These are phyloP conservation scores for Drosophila pegasa DNA, from an alignment of 2,888 invertebrate species.

Conservation along the genomic window DNA sequence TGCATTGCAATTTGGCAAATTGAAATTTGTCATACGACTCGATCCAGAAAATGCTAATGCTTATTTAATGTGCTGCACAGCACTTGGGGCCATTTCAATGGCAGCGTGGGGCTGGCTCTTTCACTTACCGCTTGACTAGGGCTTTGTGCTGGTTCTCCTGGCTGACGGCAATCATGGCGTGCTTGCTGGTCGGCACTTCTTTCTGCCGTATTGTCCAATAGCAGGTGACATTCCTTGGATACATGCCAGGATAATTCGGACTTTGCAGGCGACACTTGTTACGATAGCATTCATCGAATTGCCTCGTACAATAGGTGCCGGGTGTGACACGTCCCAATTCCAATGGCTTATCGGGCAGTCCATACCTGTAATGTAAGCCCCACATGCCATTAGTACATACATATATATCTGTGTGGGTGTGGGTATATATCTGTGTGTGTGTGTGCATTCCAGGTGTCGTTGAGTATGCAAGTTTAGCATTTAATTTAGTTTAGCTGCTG, in stretches of 20 bases:
- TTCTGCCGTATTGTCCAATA: slow-evolving; percentile 94
- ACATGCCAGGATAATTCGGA: slow-evolving; percentile 95
- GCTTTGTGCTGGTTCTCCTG: slow-evolving; percentile 89
- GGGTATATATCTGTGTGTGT: slow-evolving; percentile 11
- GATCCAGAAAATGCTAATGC: slow-evolving; percentile 67
- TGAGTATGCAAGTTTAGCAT: slow-evolving; percentile 44
- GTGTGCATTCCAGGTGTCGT: slow-evolving; percentile 14
- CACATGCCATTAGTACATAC: slow-evolving; percentile 27
- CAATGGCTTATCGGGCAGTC: slow-evolving; percentile 90
- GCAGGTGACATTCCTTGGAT: slow-evolving; percentile 93
- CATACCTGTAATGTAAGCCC: slow-evolving; percentile 86
- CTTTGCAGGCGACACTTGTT: slow-evolving; percentile 94
- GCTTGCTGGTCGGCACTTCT: slow-evolving; percentile 94
- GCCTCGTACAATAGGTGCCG: slow-evolving; percentile 92
- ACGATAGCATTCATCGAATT: slow-evolving; percentile 93
- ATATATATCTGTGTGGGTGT: neutral
- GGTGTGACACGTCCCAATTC: slow-evolving; percentile 94
- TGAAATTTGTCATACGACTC: slow-evolving; percentile 75
- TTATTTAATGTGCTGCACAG: slow-evolving; percentile 72
- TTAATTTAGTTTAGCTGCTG: slow-evolving; percentile 55
- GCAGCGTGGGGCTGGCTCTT: too few relatives aligned
- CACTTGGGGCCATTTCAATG: slow-evolving; percentile 40
- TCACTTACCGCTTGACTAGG: slow-evolving; percentile 83
- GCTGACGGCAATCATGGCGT: slow-evolving; percentile 94
- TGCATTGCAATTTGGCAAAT: slow-evolving; percentile 71